These are phyloP conservation scores for Eulemur rubriventer DNA, from an alignment of 2,797 vertebrate species.

Conservation along the genomic window DNA sequence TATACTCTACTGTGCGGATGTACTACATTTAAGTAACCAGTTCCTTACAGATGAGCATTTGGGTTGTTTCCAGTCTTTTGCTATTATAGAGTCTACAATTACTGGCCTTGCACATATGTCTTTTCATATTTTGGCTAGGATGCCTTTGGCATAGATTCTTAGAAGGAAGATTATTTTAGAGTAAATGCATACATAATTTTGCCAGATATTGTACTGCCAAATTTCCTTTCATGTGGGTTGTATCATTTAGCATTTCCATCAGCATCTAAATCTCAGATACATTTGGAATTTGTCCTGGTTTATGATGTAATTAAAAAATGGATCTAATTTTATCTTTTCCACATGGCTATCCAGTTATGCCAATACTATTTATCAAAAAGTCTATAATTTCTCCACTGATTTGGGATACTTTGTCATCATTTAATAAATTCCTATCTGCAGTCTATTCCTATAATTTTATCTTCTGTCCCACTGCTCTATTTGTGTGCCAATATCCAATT, in stretches of 20 bases:
- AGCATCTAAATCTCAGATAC: constrained; percentile 6
- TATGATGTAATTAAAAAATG: background rate
- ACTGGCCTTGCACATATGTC: background rate
- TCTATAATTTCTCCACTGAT: background rate
- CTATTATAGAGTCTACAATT: background rate
- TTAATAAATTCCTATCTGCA: background rate
- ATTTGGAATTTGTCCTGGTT: constrained; percentile 16
- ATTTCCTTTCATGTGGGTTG: background rate
- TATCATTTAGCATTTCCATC: constrained; percentile 29
- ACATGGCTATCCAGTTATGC: background rate
- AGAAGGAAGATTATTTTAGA: background rate
- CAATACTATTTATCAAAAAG: background rate
- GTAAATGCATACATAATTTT: constrained; percentile 28
- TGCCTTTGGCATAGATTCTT: background rate
- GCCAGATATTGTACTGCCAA: background rate
- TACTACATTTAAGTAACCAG: background rate
- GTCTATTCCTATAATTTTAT: background rate
- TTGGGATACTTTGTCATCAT: background rate
- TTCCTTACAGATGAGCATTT: background rate
- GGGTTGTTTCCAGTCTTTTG: background rate
- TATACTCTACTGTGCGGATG: background rate
- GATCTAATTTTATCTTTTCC: background rate
- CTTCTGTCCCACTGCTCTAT: background rate
- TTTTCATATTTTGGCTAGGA: constrained; percentile 17
- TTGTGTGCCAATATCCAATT: background rate